Evolutionary conservation across 2,797 vertebrate species (phyloP).

Genomic region (Fratercula arctica): DNA sequence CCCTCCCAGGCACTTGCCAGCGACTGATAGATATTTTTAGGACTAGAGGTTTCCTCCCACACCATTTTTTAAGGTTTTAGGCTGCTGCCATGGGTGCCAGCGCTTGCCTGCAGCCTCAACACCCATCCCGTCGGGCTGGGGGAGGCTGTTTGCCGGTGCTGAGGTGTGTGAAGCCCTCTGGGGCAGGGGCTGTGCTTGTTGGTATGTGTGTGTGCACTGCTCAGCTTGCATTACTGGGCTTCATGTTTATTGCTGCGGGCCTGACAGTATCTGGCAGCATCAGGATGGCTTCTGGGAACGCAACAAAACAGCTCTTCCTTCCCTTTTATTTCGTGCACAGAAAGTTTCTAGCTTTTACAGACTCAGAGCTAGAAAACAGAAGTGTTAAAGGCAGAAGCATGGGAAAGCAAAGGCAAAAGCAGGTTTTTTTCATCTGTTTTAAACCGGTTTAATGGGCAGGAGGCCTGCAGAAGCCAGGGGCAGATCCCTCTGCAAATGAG

Average conservation of each 20-base stretch:
- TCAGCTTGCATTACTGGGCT: rapidly evolving
- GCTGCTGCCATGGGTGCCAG: background rate
- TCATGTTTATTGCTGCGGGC: background rate
- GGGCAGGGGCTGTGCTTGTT: background rate
- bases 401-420: background rate
- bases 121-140: background rate
- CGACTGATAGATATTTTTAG: constrained; percentile 27
- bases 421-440: background rate
- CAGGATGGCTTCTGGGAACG: background rate
- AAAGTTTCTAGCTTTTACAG: background rate
- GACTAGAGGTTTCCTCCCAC: constrained; percentile 41
- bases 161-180: too few relatives aligned
- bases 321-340: background rate
- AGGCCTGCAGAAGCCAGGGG: background rate
- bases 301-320: background rate
- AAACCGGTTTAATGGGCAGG: background rate
- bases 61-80: background rate
- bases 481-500: background rate
- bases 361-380: background rate
- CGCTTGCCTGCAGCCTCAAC: background rate
- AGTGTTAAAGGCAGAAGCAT: background rate
- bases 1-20: background rate
- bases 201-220: background rate
- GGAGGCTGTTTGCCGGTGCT: background rate
- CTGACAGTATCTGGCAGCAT: background rate